Evolutionary conservation across 2,888 invertebrate genomes (phyloP), one percentile per base, ranked within the genome.

Genomic region (Cetonia aurata): DNA sequence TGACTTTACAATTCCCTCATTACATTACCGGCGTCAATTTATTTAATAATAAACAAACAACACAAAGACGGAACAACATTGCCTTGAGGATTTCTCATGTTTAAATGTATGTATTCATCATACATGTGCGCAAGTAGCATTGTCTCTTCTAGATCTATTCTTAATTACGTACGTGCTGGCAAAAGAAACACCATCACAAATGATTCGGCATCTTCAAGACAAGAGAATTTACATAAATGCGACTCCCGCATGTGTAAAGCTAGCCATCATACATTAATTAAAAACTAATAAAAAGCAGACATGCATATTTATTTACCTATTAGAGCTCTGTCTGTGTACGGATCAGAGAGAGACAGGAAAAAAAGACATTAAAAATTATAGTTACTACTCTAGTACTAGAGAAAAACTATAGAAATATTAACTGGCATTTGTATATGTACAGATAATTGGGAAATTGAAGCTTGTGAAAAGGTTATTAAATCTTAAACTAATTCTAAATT

Each of bases 31-130:
- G 0, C 13, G 42, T 67, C 46, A 48, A 67, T 67, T 56, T 67
- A 55, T 56, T 67, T 55, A 46, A 53, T 65, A 65, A 65, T 62
- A 50, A 50, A 48, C 48, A 62, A 25, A 55, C 53, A n/a, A 2
- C 42, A 15, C 19, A 13, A 12, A 25, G 41, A 31, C 15, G 31
- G 41, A 53, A 59, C 15, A 62, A 33, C 25, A 46, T 50, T 41
- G 57, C 57, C 62, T 44, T 55, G 62, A 57, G 69, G n/a, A 25
- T 41, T 15, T 42, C 44, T 52, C 19, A 46, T 56, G 13, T 44
- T 37, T 37, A 37, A 37, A 37, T 37, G 37, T 42, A 37, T 19
- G 31, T 50, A 31, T 57, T 46, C 31, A 65, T 13, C 3, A 13
- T 12, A 3, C 37, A 31, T 31, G 55, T 31, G 31, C 53, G 9